A percentile compares a stretch with the other conserved stretches of the same genome.
Conservation (phyloP, 2,797 vertebrate species). For the Acipenser oxyrinchus region DNA sequence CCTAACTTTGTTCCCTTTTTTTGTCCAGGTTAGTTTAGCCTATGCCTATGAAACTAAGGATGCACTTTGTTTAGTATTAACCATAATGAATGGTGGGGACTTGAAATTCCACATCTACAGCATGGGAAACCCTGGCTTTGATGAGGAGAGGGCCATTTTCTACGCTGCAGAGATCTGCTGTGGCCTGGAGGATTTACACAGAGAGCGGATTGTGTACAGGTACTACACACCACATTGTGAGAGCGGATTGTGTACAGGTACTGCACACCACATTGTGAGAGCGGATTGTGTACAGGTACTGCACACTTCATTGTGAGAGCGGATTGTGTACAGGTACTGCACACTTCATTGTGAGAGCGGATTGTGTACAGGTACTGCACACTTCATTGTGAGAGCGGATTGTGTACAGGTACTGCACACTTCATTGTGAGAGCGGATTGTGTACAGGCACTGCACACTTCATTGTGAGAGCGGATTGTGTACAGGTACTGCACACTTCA, state of each 20-base stretch:
- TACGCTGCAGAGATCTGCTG: constrained; percentile 90
- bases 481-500: too few relatives aligned
- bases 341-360: too few relatives aligned
- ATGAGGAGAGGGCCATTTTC: constrained; percentile 82
- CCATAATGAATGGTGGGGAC: constrained; percentile 89
- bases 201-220: constrained; percentile 84
- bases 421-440: constrained; percentile 75
- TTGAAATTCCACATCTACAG: constrained; percentile 91
- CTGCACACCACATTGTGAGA: constrained; percentile 3
- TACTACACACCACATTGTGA: constrained; percentile 27
- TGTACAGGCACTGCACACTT: too few relatives aligned
- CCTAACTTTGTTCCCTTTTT: too few relatives aligned
- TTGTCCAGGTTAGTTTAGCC: constrained; percentile 75
- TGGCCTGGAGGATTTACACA: constrained; percentile 82
- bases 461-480: constrained; percentile 75
- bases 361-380: constrained; percentile 76
- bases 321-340: constrained; percentile 81
- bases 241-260: constrained; percentile 83
- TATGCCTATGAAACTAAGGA: constrained; percentile 89
- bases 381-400: constrained; percentile 54
- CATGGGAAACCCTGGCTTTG: constrained; percentile 84
- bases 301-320: too few relatives aligned
- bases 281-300: constrained; percentile 85
- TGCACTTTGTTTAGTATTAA: constrained; percentile 83
- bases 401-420: too few relatives aligned